Evolutionary conservation across 2,888 invertebrate genomes (phyloP), one percentile per base, ranked within the genome.

Genomic region (Eupithecia dodoneata): DNA sequence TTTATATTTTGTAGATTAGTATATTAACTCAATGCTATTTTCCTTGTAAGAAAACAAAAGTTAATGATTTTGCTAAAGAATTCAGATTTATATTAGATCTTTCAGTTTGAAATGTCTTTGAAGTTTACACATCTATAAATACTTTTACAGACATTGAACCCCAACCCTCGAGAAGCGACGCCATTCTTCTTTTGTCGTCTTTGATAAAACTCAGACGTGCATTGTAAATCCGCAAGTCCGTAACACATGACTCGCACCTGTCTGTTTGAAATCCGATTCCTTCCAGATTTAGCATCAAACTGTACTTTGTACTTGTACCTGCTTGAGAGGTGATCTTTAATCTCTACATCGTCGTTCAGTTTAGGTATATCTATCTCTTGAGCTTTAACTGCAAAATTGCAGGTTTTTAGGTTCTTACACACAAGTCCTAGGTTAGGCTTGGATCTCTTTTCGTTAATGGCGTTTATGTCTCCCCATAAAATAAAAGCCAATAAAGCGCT

Each of bases 231-330:
- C 78, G 42, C 66, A 75, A 70, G 70, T 69, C 44, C 45, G 67
- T 70, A 70, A 77, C 73, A 79, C 78, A 76, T 78, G 75, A 80
- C 73, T 75, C 77, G 79, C 81, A 82, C 82, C 80, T 81, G 81
- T 77, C 76, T 75, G 76, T 76, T 80, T 69, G 78, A 76, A 79
- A 76, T 81, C 79, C 77, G 80, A 81, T 81, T 81, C 77, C 78
- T 77, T 80, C 79, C 76, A 72, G 71, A 77, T 79, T 76, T 73
- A 75, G 75, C 78, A 80, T 82, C 80, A 80, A 81, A 79, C 75
- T 76, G 70, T 81, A 78, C 81, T 82, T 79, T 74, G 73, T 80
- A 80, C 74, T 79, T 75, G 73, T 79, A 80, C 74, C 67, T 77
- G 79, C 66, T 78, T 72, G 76, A 75, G 72, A 78, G 78, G 75